These are phyloP conservation scores for Andrena bucephala DNA, from an alignment of 2,888 invertebrate species.

Conservation along the genomic window DNA sequence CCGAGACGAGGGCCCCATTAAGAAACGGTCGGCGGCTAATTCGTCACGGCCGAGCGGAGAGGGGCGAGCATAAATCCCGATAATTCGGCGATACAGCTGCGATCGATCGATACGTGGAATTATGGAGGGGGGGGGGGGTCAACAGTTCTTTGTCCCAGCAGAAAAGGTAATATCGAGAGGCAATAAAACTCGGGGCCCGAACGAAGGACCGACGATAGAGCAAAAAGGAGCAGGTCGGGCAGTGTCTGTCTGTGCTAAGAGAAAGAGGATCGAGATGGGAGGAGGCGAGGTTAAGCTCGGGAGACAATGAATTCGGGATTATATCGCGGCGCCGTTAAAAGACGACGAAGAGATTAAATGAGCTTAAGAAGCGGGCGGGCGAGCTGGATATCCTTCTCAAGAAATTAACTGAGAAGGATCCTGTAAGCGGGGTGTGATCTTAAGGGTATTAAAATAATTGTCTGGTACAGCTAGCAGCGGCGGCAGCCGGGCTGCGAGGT, in stretches of 20 bases:
- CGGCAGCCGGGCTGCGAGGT: not conserved
- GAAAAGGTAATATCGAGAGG: not conserved
- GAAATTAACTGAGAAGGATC: conserved; percentile 60
- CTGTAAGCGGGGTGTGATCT: conserved; percentile 46
- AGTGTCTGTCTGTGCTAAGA: too few relatives aligned
- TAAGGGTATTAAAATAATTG: conserved; percentile 52
- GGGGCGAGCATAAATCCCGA: conserved; percentile 15
- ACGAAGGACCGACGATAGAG: not conserved
- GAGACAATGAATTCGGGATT: conserved; percentile 56
- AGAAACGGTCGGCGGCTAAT: conserved; percentile 18
- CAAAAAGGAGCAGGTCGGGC: not conserved
- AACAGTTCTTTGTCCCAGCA: not conserved
- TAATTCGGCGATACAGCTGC: conserved; percentile 22
- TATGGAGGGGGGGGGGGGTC: not conserved
- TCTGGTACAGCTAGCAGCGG: conserved; percentile 1
- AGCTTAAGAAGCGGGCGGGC: conserved; percentile 36
- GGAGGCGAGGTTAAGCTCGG: conserved; percentile 15
- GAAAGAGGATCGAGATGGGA: too few relatives aligned
- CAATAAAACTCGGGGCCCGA: not conserved
- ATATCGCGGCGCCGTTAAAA: conserved; percentile 34
- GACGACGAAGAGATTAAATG: conserved; percentile 54
- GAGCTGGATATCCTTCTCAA: conserved; percentile 49
- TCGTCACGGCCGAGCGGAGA: conserved; percentile 9
- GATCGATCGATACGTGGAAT: not conserved
- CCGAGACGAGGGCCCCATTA: not conserved